A percentile compares a stretch with the other conserved stretches of the same genome.
Evolutionary conservation across 2,888 invertebrate species (phyloP).

Genomic region (Netelia melanura): DNA sequence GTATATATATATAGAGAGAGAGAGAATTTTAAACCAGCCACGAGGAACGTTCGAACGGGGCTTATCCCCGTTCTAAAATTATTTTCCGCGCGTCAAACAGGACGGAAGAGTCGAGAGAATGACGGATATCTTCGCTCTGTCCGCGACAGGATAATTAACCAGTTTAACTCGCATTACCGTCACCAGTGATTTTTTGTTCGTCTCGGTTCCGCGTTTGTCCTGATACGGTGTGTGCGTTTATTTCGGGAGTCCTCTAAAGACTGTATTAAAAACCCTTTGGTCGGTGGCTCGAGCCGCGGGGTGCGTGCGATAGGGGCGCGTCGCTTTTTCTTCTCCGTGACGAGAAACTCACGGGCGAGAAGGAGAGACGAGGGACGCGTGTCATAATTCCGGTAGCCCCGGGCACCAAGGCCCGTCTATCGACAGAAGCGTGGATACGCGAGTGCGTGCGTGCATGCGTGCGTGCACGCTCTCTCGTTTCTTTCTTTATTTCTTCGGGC

Average conservation of each 20-base stretch:
- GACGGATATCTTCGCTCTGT: slow-evolving; percentile 55
- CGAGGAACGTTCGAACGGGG: neutral
- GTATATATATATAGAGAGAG: too few species aligned
- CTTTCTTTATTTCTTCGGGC: neutral
- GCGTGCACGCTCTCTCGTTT: neutral
- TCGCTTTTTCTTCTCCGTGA: slow-evolving; percentile 16
- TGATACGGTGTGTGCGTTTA: slow-evolving; percentile 37
- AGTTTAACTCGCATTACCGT: slow-evolving; percentile 67
- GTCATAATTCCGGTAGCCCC: slow-evolving; percentile 55
- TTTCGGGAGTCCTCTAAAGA: slow-evolving; percentile 54
- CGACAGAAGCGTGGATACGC: neutral
- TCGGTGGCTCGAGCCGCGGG: slow-evolving; percentile 4
- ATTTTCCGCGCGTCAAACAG: neutral
- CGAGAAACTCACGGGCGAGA: slow-evolving; percentile 1
- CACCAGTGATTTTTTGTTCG: slow-evolving; percentile 31
- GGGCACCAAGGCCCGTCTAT: neutral
- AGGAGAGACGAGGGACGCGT: slow-evolving; percentile 37
- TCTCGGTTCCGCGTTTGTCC: slow-evolving; percentile 30
- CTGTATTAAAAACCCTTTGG: slow-evolving; percentile 53
- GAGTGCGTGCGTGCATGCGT: neutral
- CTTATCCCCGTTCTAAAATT: neutral
- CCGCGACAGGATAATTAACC: slow-evolving; percentile 70
- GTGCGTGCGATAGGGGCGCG: slow-evolving; percentile 16
- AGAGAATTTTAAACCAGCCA: neutral
- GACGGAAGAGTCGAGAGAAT: slow-evolving; percentile 30